Conservation (phyloP, 2,888 invertebrate genomes). For the Cerastis rubricosa region DNA sequence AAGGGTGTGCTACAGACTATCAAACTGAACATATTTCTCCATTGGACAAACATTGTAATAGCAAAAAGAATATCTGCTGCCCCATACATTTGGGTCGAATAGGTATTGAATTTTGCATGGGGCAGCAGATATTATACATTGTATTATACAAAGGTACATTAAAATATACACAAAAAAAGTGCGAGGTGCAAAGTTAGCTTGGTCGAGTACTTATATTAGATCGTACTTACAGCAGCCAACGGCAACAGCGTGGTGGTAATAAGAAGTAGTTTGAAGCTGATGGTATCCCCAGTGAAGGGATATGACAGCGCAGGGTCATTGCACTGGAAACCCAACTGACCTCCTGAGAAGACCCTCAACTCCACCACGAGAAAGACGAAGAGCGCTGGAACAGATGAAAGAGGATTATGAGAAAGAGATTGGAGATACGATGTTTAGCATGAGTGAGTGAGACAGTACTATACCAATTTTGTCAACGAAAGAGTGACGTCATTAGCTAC, state of each 20-base stretch:
- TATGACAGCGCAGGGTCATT: conserved; percentile 93
- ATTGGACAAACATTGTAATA: no score
- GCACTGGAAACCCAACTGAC: conserved; percentile 92
- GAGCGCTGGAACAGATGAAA: conserved; percentile 87
- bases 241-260: conserved; percentile 89
- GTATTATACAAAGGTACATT: no score
- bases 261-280: conserved; percentile 90
- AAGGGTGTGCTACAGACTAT: no score
- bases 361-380: conserved; percentile 90
- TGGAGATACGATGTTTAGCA: background rate
- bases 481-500: background rate
- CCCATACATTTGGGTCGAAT: no score
- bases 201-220: no score
- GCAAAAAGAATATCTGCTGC: no score
- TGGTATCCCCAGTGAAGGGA: conserved; percentile 93
- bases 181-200: no score
- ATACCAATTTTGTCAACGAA: background rate
- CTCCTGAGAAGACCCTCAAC: conserved; percentile 90
- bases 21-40: no score
- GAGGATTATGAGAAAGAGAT: background rate
- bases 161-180: no score
- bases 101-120: no score
- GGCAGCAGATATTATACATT: no score
- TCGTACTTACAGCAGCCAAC: conserved; percentile 88
- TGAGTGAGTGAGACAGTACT: background rate